Evolutionary conservation across 2,888 invertebrate genomes (phyloP).

Genomic region (Oscheius sp.): DNA sequence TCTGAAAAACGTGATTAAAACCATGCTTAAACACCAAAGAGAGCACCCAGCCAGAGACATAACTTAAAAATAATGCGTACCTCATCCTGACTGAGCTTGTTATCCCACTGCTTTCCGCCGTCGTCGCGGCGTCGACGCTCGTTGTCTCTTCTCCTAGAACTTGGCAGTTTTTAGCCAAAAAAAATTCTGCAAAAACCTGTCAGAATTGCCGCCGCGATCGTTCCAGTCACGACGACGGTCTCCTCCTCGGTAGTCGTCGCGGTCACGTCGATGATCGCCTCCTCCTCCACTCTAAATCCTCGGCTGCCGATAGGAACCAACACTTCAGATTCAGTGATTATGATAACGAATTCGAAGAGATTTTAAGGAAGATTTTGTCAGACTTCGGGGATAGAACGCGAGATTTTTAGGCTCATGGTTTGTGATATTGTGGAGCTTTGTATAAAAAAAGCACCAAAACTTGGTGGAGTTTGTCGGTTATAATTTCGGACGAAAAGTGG

Average conservation of each 20-base stretch:
- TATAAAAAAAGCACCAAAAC: too few relatives aligned
- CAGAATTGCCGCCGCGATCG: not conserved
- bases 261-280: not conserved
- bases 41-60: not conserved
- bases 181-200: not conserved
- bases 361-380: not conserved
- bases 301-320: not conserved
- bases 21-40: not conserved
- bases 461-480: too few relatives aligned
- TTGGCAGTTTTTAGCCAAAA: not conserved
- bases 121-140: not conserved
- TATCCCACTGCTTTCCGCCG: constrained; percentile 14
- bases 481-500: too few relatives aligned
- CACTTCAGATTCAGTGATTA: not conserved
- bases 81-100: constrained; percentile 18
- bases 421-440: too few relatives aligned
- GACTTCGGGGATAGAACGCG: not conserved
- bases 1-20: not conserved
- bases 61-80: not conserved
- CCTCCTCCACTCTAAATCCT: constrained; percentile 14
- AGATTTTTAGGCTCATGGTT: too few relatives aligned
- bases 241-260: not conserved
- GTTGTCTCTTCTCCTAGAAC: not conserved
- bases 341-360: not conserved
- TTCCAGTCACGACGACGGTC: not conserved